A percentile compares a stretch with the other conserved stretches of the same genome.
phyloP scores from a whole-genome alignment of 2,113 vertebrate genomes.

The Leiothrix lutea region DNA sequence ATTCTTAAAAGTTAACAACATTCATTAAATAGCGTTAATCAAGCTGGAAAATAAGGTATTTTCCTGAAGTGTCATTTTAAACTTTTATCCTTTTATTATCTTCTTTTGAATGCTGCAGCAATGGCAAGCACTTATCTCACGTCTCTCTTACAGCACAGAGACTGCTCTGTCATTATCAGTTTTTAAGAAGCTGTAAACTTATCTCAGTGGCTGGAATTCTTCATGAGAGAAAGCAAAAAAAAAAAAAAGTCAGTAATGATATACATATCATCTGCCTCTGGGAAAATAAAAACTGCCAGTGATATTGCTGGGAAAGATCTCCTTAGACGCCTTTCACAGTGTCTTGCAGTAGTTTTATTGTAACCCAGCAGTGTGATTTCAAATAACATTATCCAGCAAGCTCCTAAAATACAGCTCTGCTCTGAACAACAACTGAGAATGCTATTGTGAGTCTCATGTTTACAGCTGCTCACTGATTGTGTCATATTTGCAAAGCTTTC shows the following conservation, averaged over 20 bases:
- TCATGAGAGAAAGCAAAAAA: neutral
- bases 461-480: neutral
- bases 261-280: conserved; percentile 64
- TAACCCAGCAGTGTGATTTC: conserved; percentile 33
- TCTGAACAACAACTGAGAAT: neutral
- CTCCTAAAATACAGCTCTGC: conserved; percentile 28
- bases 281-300: conserved; percentile 62
- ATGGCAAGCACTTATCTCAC: conserved; percentile 25
- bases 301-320: conserved; percentile 58
- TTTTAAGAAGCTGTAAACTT: conserved; percentile 60
- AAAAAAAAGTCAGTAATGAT: conserved; percentile 44
- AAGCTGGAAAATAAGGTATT: conserved; percentile 24
- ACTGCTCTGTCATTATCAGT: conserved; percentile 54
- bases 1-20: conserved; percentile 3
- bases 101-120: conserved; percentile 28
- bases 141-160: conserved; percentile 40
- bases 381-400: conserved; percentile 28
- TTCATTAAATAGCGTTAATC: conserved; percentile 45
- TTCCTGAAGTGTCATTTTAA: conserved; percentile 38
- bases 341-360: conserved; percentile 18
- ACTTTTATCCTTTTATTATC: conserved; percentile 49
- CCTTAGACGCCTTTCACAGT: conserved; percentile 21
- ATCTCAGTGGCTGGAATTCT: conserved; percentile 62
- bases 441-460: neutral
- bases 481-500: conserved; percentile 12